Evolutionary conservation across 2,797 vertebrate species (phyloP).

Genomic region (Anabas testudineus): DNA sequence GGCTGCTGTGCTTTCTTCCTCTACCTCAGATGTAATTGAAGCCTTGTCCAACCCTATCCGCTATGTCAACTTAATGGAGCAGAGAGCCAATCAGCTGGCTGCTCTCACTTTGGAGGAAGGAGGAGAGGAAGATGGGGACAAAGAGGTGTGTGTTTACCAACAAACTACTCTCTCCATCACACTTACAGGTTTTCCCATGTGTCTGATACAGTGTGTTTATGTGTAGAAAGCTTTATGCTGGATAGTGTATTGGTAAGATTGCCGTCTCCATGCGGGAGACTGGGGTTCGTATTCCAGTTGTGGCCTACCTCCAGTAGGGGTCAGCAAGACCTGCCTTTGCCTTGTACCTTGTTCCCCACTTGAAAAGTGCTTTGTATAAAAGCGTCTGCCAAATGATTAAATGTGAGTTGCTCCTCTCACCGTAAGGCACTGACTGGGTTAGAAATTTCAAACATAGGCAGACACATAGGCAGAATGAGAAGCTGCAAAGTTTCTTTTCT

Average conservation of each 20-base stretch:
- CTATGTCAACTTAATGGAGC: conserved; percentile 98
- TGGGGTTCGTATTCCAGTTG: too few relatives aligned
- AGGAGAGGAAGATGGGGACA: conserved; percentile 91
- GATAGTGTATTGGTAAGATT: too few relatives aligned
- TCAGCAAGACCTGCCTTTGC: too few relatives aligned
- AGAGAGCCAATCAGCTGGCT: conserved; percentile 95
- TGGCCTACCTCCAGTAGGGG: too few relatives aligned
- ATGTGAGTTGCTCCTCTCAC: conserved; percentile 1
- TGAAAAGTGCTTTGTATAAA: too few relatives aligned
- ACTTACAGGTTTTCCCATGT: background rate
- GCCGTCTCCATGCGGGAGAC: too few relatives aligned
- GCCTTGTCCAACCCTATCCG: conserved; percentile 98
- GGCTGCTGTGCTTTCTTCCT: background rate
- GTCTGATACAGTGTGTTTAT: conserved; percentile 22
- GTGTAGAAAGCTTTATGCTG: too few relatives aligned
- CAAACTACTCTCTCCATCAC: background rate
- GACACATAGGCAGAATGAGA: background rate
- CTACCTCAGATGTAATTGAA: conserved; percentile 92
- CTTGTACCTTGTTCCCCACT: too few relatives aligned
- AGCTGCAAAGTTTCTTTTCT: background rate
- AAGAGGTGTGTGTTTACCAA: conserved; percentile 85
- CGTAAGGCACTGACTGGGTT: conserved; percentile 14
- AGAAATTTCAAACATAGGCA: conserved; percentile 21
- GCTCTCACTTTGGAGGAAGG: conserved; percentile 95
- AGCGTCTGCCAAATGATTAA: conserved; percentile 25